Percentiles rank a stretch among this genome's conserved stretches.
Evolutionary conservation across 64 coral and sea anemone genomes (phyloP).

Genomic region (Platygyra sinensis): DNA sequence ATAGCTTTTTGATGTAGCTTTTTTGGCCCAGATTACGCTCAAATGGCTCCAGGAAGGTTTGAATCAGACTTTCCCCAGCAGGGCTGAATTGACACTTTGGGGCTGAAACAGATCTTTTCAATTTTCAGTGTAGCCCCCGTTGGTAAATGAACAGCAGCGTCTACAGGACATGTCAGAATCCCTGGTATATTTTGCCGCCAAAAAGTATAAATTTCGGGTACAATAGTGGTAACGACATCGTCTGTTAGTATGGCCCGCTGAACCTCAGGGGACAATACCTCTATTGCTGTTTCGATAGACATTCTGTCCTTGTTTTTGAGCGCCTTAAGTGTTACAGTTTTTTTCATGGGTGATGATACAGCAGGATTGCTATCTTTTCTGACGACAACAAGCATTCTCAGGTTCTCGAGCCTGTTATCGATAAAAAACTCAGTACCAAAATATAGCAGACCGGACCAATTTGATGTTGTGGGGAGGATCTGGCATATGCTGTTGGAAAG

Average conservation of each 20-base stretch:
- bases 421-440: slow-evolving; percentile 78
- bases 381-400: slow-evolving; percentile 57
- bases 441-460: slow-evolving; percentile 37
- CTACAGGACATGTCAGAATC: slow-evolving; percentile 12
- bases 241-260: slow-evolving; percentile 41
- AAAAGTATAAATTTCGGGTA: slow-evolving; percentile 70
- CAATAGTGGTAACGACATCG: slow-evolving; percentile 41
- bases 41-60: too few species aligned
- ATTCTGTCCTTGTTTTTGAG: slow-evolving; percentile 76
- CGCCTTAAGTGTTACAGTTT: slow-evolving; percentile 49
- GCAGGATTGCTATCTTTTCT: slow-evolving; percentile 57
- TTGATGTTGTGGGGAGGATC: slow-evolving; percentile 69
- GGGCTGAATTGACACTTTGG: too few species aligned
- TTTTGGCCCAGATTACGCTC: too few species aligned
- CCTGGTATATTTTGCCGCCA: slow-evolving; percentile 59
- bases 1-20: too few species aligned
- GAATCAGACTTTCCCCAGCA: too few species aligned
- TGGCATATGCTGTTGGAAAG: slow-evolving; percentile 51
- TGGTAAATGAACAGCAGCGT: slow-evolving; percentile 9
- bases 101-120: too few species aligned
- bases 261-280: slow-evolving; percentile 33
- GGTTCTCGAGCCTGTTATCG: slow-evolving; percentile 12
- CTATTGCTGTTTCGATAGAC: slow-evolving; percentile 70
- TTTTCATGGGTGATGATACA: slow-evolving; percentile 54
- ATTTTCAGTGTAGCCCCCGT: too few species aligned